Conservation (phyloP, 2,797 vertebrate genomes). For the Darevskia mixta region DNA sequence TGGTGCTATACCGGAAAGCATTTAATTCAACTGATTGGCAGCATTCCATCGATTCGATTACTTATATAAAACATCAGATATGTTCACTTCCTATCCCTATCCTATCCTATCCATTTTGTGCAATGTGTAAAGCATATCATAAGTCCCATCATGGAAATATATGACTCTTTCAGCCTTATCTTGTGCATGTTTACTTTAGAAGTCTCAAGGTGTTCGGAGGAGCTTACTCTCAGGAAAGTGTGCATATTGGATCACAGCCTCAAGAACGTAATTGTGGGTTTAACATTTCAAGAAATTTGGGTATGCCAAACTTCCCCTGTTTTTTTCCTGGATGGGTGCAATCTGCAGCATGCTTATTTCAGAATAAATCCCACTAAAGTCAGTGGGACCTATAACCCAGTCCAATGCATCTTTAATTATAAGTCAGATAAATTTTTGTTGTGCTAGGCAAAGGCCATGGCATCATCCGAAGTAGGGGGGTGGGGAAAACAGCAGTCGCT, state of each 20-base stretch:
- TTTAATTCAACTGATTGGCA: not conserved
- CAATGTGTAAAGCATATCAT: not conserved
- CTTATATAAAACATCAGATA: not conserved
- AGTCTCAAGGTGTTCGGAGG: not conserved
- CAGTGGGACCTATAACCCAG: not conserved
- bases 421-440: no score
- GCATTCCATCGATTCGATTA: conserved; percentile 14
- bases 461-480: no score
- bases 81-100: not conserved
- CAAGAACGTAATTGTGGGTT: not conserved
- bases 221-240: not conserved
- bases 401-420: no score
- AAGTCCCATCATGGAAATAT: not conserved
- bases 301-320: not conserved
- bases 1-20: not conserved
- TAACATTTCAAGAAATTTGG: not conserved
- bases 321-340: not conserved
- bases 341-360: not conserved
- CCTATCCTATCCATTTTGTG: not conserved
- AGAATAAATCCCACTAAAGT: not conserved
- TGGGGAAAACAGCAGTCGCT: no score
- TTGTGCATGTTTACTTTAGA: not conserved
- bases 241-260: not conserved
- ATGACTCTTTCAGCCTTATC: not conserved
- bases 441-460: no score